These are phyloP conservation scores for Drosophila crucigera DNA, from an alignment of 2,888 invertebrate genomes.

Conservation along the genomic window DNA sequence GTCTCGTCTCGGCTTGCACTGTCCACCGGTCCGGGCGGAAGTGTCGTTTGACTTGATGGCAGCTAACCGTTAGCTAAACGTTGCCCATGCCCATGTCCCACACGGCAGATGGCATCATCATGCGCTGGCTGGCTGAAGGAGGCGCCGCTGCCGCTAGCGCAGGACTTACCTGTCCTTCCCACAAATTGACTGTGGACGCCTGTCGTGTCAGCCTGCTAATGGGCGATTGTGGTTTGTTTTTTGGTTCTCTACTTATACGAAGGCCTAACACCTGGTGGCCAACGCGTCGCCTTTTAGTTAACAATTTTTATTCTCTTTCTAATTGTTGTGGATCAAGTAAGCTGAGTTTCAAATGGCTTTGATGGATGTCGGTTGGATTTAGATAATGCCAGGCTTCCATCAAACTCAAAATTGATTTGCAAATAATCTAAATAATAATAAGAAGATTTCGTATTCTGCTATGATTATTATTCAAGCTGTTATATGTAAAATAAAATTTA, in stretches of 20 bases:
- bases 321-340: neutral
- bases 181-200: conserved; percentile 22
- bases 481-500: no score
- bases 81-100: conserved; percentile 8
- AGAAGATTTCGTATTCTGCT: accelerated
- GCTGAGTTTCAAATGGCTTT: neutral
- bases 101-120: conserved; percentile 30
- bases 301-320: neutral
- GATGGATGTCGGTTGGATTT: neutral
- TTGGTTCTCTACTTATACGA: conserved; percentile 29
- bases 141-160: conserved; percentile 1
- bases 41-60: conserved; percentile 72
- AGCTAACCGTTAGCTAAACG: conserved; percentile 49
- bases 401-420: neutral
- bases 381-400: neutral
- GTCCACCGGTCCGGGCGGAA: conserved; percentile 51
- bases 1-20: neutral
- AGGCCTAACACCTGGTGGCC: conserved; percentile 48
- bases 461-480: neutral
- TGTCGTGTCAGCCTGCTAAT: conserved; percentile 59
- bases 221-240: conserved; percentile 66
- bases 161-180: conserved; percentile 9
- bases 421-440: neutral
- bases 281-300: conserved; percentile 43
- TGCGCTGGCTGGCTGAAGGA: conserved; percentile 11